Base-by-base conservation (phyloP, 2,888 invertebrate species). In the Zaprionus obscuricornis region DNA sequence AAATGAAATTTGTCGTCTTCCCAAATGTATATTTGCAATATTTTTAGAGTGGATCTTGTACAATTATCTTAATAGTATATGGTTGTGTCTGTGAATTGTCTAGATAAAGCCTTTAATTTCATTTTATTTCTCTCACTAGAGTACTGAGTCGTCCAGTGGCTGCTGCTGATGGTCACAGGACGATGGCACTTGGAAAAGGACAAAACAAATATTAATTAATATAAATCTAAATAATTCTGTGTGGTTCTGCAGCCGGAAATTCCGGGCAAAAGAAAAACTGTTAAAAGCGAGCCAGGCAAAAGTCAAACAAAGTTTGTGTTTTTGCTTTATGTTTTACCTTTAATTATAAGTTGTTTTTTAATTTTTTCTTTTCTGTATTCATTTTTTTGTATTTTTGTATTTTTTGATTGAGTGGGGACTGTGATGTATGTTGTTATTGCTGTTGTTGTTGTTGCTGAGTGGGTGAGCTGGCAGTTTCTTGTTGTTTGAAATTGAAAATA, bases 201-300 rank as follows among this genome's bases (percentile, higher is more conserved):
- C 67, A 55, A 68, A 72, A 58, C 64, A 85, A 81, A 81, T 70
- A 81, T 75, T 79, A 83, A 79, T 79, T 79, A 79, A 75, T 73
- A 72, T 59, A 74, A 81, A 72, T 82, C 60, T 37, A 58, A 66
- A 81, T 81, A 64, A 60, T 51, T 50, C 47, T 31, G 26, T 47
- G 27, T 10, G 39, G 43, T 36, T 47, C 33, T 27, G 39, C 20
- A 45, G 13, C 14, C 17, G 17, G 20, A 24, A 45, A 18, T 11
- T 11, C 49, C 0, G 33, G 13, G 42, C 16, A 18, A 18, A 45
- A 46, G 33, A 49, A 56, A 43, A 56, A 52, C 45, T 54, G 49
- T 31, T 16, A 40, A 39, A 34, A 60, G 40, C 33, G 42, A 49
- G 43, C 36, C 14, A 63, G 51, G 39, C 18, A 34, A 66, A 83